Evolutionary conservation across 2,888 invertebrate genomes (phyloP), one percentile per base, ranked within the genome.

Genomic region (Galerucella pusilla): DNA sequence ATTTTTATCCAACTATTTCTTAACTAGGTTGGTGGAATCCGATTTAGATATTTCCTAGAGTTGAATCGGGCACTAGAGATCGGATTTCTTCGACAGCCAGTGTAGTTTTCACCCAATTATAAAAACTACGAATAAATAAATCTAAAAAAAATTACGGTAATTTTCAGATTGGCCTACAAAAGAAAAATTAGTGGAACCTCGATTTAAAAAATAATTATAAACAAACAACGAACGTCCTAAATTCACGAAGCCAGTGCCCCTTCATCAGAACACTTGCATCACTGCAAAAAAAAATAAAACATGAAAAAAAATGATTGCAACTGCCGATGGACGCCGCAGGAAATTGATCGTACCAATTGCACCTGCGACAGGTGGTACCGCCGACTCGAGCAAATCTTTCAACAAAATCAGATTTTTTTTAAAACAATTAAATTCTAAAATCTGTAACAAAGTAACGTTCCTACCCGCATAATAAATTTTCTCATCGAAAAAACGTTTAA

Each of bases 291-390:
- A 63, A 59, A 28, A 35, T 42, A 46, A 14, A 64, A 35, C 59
- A 14, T 14, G 16, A 64, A 71, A 71, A 52, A 64, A 45, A 63
- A 54, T 68, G 61, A 63, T 42, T 63, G 63, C 73, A 73, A 68
- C 68, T 60, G 59, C 59, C 59, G 42, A 16, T 46, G 45, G 59
- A 63, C 63, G 73, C 64, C 57, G 63, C 63, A 63, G 63, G 63
- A n/a, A 63, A 63, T 28, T 73, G 68, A 73, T 64, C 61, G 63
- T 28, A 42, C 63, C 61, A 63, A 73, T 16, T 54, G 68, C 73
- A 73, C 73, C 73, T 73, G 73, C 68, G 68, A 68, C 73, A 73
- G 73, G 73, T 73, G 73, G 20, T 45, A 35, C 16, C 28, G 42
- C 11, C 60, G 6, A 60, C 25, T 25, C 65, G 65, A 65, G 16